A percentile compares a stretch with the other conserved stretches of the same genome.
Conservation (phyloP, 2,797 vertebrate genomes). For the Melanotaenia maccullochi region DNA sequence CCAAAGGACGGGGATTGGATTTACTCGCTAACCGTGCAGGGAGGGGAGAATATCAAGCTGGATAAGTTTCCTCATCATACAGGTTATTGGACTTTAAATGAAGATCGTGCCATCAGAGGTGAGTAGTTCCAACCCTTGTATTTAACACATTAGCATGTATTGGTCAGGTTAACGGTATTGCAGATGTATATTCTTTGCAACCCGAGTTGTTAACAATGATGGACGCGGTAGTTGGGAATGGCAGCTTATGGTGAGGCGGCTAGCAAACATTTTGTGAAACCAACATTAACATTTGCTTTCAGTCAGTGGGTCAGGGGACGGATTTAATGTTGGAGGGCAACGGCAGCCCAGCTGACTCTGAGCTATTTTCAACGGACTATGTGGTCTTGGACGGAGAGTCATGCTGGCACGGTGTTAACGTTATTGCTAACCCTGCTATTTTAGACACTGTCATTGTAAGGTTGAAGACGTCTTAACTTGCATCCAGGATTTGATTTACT, state of each 20-base stretch:
- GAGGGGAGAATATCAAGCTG: constrained; percentile 84
- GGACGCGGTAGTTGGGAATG: constrained; percentile 69
- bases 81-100: constrained; percentile 89
- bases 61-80: constrained; percentile 86
- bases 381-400: constrained; percentile 59
- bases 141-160: not conserved
- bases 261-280: constrained; percentile 70
- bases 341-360: constrained; percentile 26
- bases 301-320: constrained; percentile 68
- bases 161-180: not conserved
- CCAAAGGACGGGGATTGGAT: constrained; percentile 68
- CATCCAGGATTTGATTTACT: constrained; percentile 11
- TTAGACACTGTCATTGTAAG: constrained; percentile 71
- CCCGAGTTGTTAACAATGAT: constrained; percentile 68
- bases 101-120: constrained; percentile 89
- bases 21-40: constrained; percentile 80
- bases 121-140: constrained; percentile 43
- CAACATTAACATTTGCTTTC: constrained; percentile 57
- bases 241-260: constrained; percentile 70
- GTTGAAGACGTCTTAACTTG: constrained; percentile 43
- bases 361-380: constrained; percentile 27
- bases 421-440: constrained; percentile 69
- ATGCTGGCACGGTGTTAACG: constrained; percentile 62
- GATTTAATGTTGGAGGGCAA: constrained; percentile 27
- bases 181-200: constrained; percentile 43